Conservation (phyloP, 2,113 vertebrate genomes). For the Apteryx owenii region DNA sequence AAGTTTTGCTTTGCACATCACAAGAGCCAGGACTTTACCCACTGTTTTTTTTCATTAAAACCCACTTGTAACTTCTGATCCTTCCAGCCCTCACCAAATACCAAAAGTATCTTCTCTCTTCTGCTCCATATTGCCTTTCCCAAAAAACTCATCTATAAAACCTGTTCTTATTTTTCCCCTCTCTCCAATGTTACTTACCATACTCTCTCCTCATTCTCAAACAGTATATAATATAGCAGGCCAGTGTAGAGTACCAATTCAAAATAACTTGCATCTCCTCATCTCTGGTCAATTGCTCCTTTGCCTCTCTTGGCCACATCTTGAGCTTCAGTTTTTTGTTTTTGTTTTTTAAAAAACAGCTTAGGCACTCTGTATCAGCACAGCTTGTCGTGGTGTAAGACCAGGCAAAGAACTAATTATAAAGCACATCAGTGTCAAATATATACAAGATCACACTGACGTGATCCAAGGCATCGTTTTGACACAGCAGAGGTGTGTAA, state of each 20-base stretch:
- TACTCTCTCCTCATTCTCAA: not conserved
- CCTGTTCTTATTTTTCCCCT: not conserved
- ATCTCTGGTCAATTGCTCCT: fast-evolving
- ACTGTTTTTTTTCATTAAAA: not conserved
- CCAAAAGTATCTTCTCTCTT: not conserved
- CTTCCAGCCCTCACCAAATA: not conserved
- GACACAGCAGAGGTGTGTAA: not conserved
- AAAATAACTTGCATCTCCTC: not conserved
- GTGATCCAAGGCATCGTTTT: constrained; percentile 1
- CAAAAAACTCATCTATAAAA: not conserved
- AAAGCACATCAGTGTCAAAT: not conserved
- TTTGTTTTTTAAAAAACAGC: not conserved
- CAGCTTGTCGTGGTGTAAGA: not conserved
- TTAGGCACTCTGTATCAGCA: not conserved
- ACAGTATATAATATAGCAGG: not conserved
- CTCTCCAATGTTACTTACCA: not conserved
- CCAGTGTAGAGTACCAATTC: not conserved
- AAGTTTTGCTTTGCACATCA: not conserved
- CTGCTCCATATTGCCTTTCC: not conserved
- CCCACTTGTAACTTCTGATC: not conserved
- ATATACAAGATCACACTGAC: not conserved
- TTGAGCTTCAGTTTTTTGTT: not conserved
- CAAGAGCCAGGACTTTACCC: not conserved
- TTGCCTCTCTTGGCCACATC: not conserved
- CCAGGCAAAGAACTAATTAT: not conserved